These are phyloP conservation scores for Sceloporus undulatus DNA, from an alignment of 2,113 vertebrate genomes.

Conservation along the genomic window DNA sequence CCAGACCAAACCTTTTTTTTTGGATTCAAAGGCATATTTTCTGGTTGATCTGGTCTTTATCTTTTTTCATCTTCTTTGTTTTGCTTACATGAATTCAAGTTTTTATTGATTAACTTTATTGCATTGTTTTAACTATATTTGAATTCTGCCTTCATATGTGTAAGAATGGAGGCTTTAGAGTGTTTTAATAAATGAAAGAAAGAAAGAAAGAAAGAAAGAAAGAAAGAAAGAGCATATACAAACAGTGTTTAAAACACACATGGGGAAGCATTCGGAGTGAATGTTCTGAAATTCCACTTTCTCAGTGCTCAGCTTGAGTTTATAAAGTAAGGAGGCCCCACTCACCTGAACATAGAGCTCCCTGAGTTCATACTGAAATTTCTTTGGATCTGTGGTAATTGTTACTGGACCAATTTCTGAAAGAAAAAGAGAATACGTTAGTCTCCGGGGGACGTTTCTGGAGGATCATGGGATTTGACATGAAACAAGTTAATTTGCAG, in stretches of 20 bases:
- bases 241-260: not conserved
- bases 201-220: not conserved
- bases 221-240: not conserved
- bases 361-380: slow-evolving; percentile 96
- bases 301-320: not conserved
- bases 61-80: too few relatives aligned
- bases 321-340: slow-evolving; percentile 24
- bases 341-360: slow-evolving; percentile 98
- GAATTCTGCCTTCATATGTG: not conserved
- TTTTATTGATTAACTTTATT: not conserved
- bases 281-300: not conserved
- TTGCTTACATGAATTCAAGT: too few relatives aligned
- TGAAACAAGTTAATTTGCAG: not conserved
- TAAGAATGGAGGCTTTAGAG: not conserved
- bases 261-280: not conserved
- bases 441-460: not conserved
- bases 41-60: too few relatives aligned
- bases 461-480: not conserved
- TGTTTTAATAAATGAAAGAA: too few relatives aligned
- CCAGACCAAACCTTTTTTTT: too few relatives aligned
- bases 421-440: slow-evolving; percentile 45
- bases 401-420: slow-evolving; percentile 98
- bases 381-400: slow-evolving; percentile 97
- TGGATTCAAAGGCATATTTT: too few relatives aligned
- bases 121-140: not conserved